Base-by-base conservation (phyloP, 2,113 vertebrate genomes). In the Neolamprologus kungweensis region DNA sequence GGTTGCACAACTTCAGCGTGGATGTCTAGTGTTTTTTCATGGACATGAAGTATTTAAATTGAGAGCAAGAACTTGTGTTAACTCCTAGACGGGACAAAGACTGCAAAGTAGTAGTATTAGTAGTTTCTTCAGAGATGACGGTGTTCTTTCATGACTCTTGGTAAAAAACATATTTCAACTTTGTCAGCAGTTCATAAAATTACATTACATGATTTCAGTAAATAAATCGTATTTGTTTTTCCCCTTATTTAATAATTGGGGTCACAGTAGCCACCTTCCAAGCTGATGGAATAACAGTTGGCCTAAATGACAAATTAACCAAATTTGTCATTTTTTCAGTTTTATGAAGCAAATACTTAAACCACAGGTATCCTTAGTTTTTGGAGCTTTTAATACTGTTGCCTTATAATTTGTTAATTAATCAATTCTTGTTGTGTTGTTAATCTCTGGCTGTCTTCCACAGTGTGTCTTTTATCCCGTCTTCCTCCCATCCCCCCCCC, bases 1-100 rank as follows among this genome's bases (percentile, higher is more conserved):
- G 83, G 88, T 94, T 95, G 87, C 90, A 89, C 93, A 94, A 94
- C 88, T 83, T 84, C 28, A 90, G 88, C 75, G 68, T 87, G 85
- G 90, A 71, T 19, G 85, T 71, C 60, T 50, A 2, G 63, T 51
- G 47, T 80, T 91, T 88, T 81, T 87, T 88, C 57, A 88, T 54
- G 80, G 57, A 87, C 60, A 60, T 92, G 68, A 83, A 86, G 86
- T 54, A 60, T 16, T 47, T 73, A 23, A 28, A 75, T 17, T 75
- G 42, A 45, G 40, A 17, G 81, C 42, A 91, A 79, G 19, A 53
- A 73, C 71, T 51, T 40, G 4, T 71, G 58, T 88, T 83, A 73
- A 80, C 80, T 89, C 81, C 26, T 86, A 17, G 7, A 79, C 4
- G 80, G 47, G 81, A 82, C 10, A 81, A 26, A 85, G 65, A 50